phyloP scores from a whole-genome alignment of 1,140 invertebrate species.

The Lerema accius region DNA sequence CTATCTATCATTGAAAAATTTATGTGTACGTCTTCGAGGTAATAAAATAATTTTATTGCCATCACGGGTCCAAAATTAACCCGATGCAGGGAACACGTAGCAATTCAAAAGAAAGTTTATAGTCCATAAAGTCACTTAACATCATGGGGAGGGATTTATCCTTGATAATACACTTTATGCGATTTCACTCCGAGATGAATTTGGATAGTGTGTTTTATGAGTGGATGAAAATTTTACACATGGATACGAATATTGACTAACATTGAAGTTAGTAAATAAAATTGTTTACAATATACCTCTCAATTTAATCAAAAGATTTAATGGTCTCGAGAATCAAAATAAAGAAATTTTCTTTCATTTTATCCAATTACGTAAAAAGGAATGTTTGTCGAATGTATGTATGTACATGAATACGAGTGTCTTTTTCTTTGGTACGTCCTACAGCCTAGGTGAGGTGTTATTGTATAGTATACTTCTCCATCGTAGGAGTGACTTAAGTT shows the following conservation, averaged over 20 bases:
- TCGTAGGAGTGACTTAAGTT: too few species aligned
- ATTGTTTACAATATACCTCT: too few species aligned
- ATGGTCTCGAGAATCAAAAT: too few species aligned
- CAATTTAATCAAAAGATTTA: too few species aligned
- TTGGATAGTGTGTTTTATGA: slow-evolving; percentile 46
- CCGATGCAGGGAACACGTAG: slow-evolving; percentile 24
- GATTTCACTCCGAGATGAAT: slow-evolving; percentile 53
- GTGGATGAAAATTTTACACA: slow-evolving; percentile 39
- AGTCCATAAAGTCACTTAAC: slow-evolving; percentile 56
- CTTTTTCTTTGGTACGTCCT: too few species aligned
- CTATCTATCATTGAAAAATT: slow-evolving; percentile 21
- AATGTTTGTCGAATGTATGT: too few species aligned
- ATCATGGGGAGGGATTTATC: slow-evolving; percentile 46
- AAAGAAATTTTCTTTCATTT: too few species aligned
- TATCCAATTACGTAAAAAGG: too few species aligned
- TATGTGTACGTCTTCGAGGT: slow-evolving; percentile 5
- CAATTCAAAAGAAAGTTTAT: slow-evolving; percentile 56
- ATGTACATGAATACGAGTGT: too few species aligned
- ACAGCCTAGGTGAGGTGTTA: too few species aligned
- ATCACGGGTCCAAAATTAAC: slow-evolving; percentile 32
- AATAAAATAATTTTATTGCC: slow-evolving; percentile 28
- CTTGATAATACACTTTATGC: slow-evolving; percentile 63
- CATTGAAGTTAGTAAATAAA: too few species aligned
- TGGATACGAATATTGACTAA: slow-evolving; percentile 1
- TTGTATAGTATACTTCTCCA: too few species aligned